Percentiles rank a stretch among this genome's conserved stretches.
phyloP scores from a whole-genome alignment of 1,140 invertebrate species.

The Pogonomyrmex californicus region DNA sequence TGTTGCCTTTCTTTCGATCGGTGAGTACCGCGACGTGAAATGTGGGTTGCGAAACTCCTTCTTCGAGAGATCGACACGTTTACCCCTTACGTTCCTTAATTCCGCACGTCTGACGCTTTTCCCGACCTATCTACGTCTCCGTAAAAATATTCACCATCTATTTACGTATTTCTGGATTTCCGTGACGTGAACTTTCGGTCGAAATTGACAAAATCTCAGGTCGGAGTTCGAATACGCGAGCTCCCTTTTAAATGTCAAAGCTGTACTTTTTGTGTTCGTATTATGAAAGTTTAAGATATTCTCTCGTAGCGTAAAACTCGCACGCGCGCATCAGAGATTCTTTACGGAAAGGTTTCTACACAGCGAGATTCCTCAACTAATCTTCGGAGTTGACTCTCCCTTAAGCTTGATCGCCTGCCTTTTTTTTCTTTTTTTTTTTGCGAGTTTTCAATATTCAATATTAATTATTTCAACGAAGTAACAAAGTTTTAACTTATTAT shows the following conservation, averaged over 20 bases:
- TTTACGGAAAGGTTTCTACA: conserved; percentile 2
- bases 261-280: background rate
- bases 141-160: conserved; percentile 32
- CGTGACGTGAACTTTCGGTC: background rate
- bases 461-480: conserved; percentile 53
- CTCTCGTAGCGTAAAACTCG: background rate
- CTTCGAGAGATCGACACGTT: conserved; percentile 6
- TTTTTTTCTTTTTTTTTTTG: no score
- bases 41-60: conserved; percentile 21
- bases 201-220: background rate
- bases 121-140: background rate
- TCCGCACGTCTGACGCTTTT: conserved; percentile 57
- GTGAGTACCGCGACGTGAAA: conserved; percentile 63
- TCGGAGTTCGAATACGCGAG: background rate
- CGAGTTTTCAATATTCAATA: conserved; percentile 37
- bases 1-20: conserved; percentile 65
- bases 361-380: conserved; percentile 10
- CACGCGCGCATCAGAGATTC: background rate
- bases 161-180: conserved; percentile 26
- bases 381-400: background rate
- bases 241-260: background rate
- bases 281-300: conserved; percentile 13
- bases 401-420: conserved; percentile 14
- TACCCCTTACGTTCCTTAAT: conserved; percentile 59
- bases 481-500: conserved; percentile 49